These are phyloP conservation scores for Chrysaora quinquecirrha DNA, from an alignment of 30 jellyfish, hydroid and myxozoan genomes.

Conservation along the genomic window DNA sequence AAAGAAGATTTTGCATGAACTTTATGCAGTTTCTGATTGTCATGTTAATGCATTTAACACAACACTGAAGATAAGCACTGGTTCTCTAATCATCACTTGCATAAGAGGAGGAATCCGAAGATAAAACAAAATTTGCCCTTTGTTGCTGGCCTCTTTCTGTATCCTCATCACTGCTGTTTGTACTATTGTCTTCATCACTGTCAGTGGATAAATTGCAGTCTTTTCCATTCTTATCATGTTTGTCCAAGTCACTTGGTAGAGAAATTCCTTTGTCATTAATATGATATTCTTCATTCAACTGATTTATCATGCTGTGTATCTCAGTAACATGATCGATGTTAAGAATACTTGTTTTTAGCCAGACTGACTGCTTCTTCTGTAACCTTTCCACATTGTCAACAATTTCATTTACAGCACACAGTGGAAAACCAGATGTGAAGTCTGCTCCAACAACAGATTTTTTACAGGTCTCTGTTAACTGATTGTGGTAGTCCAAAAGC, in stretches of 20 bases:
- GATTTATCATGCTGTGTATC: not conserved
- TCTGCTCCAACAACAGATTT: not conserved
- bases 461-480: not conserved
- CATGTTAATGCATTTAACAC: too few relatives aligned
- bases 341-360: not conserved
- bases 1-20: not conserved
- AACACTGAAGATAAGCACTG: not conserved
- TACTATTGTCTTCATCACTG: not conserved
- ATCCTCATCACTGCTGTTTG: constrained; percentile 1
- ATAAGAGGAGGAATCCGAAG: not conserved
- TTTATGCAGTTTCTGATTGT: not conserved
- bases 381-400: not conserved
- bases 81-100: not conserved
- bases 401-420: not conserved
- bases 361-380: not conserved
- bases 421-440: not conserved
- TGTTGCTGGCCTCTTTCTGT: not conserved
- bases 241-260: not conserved
- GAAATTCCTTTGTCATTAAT: not conserved
- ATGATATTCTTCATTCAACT: not conserved
- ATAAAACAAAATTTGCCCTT: not conserved
- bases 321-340: not conserved
- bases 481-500: not conserved
- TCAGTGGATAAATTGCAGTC: not conserved
- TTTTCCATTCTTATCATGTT: not conserved